Evolutionary conservation across 2,797 vertebrate species (phyloP).

Genomic region (Antennarius maculatus): DNA sequence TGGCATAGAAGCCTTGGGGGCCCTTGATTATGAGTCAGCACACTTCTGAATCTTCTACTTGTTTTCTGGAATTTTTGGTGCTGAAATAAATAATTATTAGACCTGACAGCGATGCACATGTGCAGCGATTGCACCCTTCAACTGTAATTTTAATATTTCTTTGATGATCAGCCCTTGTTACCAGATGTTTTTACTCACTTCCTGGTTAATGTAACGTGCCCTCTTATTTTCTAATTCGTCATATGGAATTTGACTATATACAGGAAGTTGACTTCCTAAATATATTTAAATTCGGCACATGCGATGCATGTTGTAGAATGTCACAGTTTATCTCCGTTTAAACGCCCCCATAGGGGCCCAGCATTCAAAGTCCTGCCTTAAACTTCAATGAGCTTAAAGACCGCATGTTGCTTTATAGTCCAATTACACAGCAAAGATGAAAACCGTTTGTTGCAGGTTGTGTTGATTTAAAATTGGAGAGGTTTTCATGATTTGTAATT

Average conservation of each 20-base stretch:
- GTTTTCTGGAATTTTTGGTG: not conserved
- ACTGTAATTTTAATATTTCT: not conserved
- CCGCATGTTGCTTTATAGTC: constrained; percentile 42
- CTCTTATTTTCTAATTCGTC: constrained; percentile 40
- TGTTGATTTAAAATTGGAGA: no score
- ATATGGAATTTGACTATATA: constrained; percentile 21
- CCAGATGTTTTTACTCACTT: no score
- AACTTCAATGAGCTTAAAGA: constrained; percentile 57
- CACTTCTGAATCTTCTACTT: constrained; percentile 10
- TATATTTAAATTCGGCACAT: constrained; percentile 14
- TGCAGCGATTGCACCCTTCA: not conserved
- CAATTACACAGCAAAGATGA: constrained; percentile 49
- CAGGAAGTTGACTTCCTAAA: constrained; percentile 24
- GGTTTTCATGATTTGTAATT: no score
- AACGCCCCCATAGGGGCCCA: constrained; percentile 41
- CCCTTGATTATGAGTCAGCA: constrained; percentile 41
- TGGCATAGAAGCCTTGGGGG: constrained; percentile 18
- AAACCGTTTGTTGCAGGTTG: constrained; percentile 1
- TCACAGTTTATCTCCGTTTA: constrained; percentile 35
- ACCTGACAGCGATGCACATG: not conserved
- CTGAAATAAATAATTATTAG: constrained; percentile 1
- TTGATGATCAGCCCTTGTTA: no score
- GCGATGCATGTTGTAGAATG: not conserved
- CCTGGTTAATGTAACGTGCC: not conserved
- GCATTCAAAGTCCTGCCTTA: constrained; percentile 31